Evolutionary conservation across 2,113 vertebrate genomes (phyloP).

Genomic region (Nannobrachium achirus): DNA sequence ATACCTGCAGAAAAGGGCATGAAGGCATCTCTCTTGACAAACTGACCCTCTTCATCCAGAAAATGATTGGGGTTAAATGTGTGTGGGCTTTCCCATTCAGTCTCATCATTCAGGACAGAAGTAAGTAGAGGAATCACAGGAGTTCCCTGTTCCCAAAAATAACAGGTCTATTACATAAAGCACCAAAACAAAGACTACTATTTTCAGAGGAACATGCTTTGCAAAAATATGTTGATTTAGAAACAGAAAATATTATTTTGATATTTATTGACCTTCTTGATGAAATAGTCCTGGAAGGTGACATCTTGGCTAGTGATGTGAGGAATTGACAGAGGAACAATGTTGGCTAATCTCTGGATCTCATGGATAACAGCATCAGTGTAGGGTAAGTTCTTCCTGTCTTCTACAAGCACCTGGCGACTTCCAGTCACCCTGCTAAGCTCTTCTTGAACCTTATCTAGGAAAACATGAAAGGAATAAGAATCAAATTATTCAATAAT

Average conservation of each 20-base stretch:
- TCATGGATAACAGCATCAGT: no score
- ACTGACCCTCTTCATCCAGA: conserved; percentile 67
- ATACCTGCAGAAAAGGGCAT: no score
- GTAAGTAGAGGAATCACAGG: conserved; percentile 74
- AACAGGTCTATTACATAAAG: not conserved
- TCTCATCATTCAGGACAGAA: conserved; percentile 72
- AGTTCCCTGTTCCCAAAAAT: conserved; percentile 62
- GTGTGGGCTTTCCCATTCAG: conserved; percentile 71
- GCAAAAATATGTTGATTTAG: not conserved
- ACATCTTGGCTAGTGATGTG: conserved; percentile 38
- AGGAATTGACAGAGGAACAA: conserved; percentile 15
- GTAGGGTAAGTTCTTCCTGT: conserved; percentile 10
- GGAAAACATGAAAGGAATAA: no score
- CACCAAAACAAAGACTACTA: no score
- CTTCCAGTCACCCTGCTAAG: not conserved
- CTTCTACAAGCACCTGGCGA: not conserved
- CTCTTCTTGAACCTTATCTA: not conserved
- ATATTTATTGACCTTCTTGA: conserved; percentile 16
- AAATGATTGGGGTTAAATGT: conserved; percentile 75
- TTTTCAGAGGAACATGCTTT: not conserved
- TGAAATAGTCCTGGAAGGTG: conserved; percentile 32
- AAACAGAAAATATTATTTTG: not conserved
- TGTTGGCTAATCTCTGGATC: no score
- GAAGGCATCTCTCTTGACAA: conserved; percentile 71
- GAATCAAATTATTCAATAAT: no score